Evolutionary conservation across 2,888 invertebrate genomes (phyloP), one percentile per base, ranked within the genome.

Genomic region (Gastracanthus pulcherrimus): DNA sequence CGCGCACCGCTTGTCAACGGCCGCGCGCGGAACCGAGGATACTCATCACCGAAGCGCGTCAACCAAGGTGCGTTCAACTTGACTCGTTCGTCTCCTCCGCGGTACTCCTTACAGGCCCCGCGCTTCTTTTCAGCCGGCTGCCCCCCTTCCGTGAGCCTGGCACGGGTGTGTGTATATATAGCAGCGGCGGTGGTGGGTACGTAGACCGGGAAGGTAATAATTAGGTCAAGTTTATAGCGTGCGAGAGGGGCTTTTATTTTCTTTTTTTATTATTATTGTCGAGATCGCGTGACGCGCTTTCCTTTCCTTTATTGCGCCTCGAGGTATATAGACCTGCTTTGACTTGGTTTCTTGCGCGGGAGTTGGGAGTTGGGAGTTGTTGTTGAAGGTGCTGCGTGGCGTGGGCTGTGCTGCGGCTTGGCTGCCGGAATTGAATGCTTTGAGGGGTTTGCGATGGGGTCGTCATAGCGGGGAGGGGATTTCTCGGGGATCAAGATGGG

Each of bases 211-310:
- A 45, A 16, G 34, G 51, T 62, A 71, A 76, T 76, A 76, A 81
- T 76, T 76, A 38, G 81, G 81, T 81, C 81, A 81, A 81, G 76
- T 81, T 76, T 81, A 45, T 80, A 26, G 67, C 76, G 72, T 81
- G 76, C 51, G 76, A 51, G 36, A 60, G 23, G 7, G 67, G 66
- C 60, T 19, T n/a, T 11, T 45, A 70, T 45, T 70, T 29, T n/a
- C 60, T 19, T n/a, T 11, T 45, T 62, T 45, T 70, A 19, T n/a
- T 23, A 23, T 48, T 45, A 31, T 34, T 5, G 69, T 31, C 60
- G 19, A 45, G 74, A 74, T 80, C 64, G 80, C 80, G 75, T 75
- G 75, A 67, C 51, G 51, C 60, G 26, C 23, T 69, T 48, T 29
- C 31, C 48, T 41, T 69, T 69, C 19, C 38, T 66, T 31, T n/a